phyloP scores from a whole-genome alignment of 2,797 vertebrate species.

The Sebastes alutus region DNA sequence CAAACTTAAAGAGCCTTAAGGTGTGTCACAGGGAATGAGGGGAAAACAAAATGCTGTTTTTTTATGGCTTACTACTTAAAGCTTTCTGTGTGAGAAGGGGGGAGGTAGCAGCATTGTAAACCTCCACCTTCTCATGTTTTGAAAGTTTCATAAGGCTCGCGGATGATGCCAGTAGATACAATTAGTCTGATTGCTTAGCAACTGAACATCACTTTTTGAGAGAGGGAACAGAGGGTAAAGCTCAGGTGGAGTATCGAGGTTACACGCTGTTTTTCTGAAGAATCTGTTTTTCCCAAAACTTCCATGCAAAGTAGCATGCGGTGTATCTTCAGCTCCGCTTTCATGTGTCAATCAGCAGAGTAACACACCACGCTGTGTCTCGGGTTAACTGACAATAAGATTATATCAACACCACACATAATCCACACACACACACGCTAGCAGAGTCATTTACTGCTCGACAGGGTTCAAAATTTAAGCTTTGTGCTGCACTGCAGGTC shows the following conservation, averaged over 20 bases:
- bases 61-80: constrained; percentile 21
- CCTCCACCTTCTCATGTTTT: constrained; percentile 41
- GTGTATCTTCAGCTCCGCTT: constrained; percentile 46
- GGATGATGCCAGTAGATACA: constrained; percentile 74
- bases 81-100: neutral
- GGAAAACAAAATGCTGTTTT: constrained; percentile 55
- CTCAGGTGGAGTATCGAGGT: constrained; percentile 56
- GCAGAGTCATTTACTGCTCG: constrained; percentile 53
- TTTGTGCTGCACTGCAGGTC: constrained; percentile 64
- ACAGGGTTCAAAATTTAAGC: constrained; percentile 47
- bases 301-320: constrained; percentile 42
- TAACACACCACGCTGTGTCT: constrained; percentile 43
- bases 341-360: constrained; percentile 72
- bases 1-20: constrained; percentile 66
- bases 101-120: constrained; percentile 8
- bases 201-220: constrained; percentile 59
- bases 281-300: constrained; percentile 52
- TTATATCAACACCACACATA: constrained; percentile 56
- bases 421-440: constrained; percentile 14
- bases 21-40: constrained; percentile 64
- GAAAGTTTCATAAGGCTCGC: constrained; percentile 56
- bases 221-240: constrained; percentile 23
- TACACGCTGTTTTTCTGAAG: constrained; percentile 38
- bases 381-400: constrained; percentile 64
- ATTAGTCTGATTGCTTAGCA: constrained; percentile 79